These are phyloP conservation scores for Sorex maritimensis DNA, from an alignment of 2,797 vertebrate species.

Conservation along the genomic window DNA sequence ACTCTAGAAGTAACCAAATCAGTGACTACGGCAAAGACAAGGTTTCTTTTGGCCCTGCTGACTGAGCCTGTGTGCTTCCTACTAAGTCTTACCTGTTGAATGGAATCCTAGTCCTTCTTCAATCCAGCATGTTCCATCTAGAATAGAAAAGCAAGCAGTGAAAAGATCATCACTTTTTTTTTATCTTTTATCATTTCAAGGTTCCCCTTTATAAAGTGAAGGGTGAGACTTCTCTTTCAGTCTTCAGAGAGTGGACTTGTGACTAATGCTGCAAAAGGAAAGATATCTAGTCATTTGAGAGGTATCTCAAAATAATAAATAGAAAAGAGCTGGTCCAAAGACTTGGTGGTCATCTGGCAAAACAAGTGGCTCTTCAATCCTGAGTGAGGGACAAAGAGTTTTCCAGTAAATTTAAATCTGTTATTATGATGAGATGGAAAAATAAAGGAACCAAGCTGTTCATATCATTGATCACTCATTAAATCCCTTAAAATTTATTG, in stretches of 20 bases:
- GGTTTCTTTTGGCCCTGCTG: background rate
- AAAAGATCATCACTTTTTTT: background rate
- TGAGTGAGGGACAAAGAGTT: constrained; percentile 1
- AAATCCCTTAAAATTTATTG: constrained; percentile 59
- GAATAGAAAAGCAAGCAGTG: constrained; percentile 29
- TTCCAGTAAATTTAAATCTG: background rate
- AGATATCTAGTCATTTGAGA: background rate
- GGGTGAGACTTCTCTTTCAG: background rate
- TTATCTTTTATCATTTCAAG: background rate
- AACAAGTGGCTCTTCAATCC: constrained; percentile 14
- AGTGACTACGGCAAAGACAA: background rate
- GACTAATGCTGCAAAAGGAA: background rate
- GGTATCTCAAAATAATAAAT: background rate
- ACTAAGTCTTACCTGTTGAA: background rate
- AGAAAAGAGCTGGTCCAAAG: background rate
- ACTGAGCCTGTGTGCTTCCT: background rate
- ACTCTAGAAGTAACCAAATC: background rate
- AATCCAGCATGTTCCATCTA: constrained; percentile 24
- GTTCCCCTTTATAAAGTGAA: background rate
- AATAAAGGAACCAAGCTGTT: too few species aligned
- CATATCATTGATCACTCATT: constrained; percentile 5
- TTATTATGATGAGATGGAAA: constrained; percentile 16
- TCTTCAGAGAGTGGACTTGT: background rate
- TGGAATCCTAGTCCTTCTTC: background rate
- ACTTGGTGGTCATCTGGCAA: background rate